Conservation (phyloP, 2,113 vertebrate genomes). For the Ochotona curzoniae region DNA sequence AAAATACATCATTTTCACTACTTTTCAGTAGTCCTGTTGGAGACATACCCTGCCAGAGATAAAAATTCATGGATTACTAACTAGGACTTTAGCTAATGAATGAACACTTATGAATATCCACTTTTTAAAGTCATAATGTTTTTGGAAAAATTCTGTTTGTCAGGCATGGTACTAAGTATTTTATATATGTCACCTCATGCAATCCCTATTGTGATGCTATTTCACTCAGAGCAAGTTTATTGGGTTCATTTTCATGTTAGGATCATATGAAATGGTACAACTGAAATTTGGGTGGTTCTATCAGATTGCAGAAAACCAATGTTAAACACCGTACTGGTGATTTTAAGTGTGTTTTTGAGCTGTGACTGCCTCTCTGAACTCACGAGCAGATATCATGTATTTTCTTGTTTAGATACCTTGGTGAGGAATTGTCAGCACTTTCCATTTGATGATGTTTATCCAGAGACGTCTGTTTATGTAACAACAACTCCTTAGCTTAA, state of each 20-base stretch:
- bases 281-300: not conserved
- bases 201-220: slow-evolving; percentile 67
- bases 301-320: not conserved
- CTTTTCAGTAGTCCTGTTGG: slow-evolving; percentile 67
- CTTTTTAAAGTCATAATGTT: slow-evolving; percentile 64
- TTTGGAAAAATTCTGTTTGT: slow-evolving; percentile 58
- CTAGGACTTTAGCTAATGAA: slow-evolving; percentile 72
- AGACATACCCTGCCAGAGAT: slow-evolving; percentile 67
- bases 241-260: slow-evolving; percentile 64
- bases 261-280: slow-evolving; percentile 23
- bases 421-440: not conserved
- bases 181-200: slow-evolving; percentile 74
- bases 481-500: not conserved
- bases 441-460: slow-evolving; percentile 57
- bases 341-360: slow-evolving; percentile 4
- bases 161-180: slow-evolving; percentile 70
- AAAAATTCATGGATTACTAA: slow-evolving; percentile 71
- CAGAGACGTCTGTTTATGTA: slow-evolving; percentile 28
- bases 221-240: slow-evolving; percentile 59
- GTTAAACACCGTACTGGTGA: slow-evolving; percentile 37
- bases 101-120: slow-evolving; percentile 72
- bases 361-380: not conserved
- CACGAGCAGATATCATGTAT: not conserved
- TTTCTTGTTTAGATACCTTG: slow-evolving; percentile 43
- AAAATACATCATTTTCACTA: slow-evolving; percentile 73